phyloP scores from a whole-genome alignment of 2,797 vertebrate genomes.

The Chelonia mydas region DNA sequence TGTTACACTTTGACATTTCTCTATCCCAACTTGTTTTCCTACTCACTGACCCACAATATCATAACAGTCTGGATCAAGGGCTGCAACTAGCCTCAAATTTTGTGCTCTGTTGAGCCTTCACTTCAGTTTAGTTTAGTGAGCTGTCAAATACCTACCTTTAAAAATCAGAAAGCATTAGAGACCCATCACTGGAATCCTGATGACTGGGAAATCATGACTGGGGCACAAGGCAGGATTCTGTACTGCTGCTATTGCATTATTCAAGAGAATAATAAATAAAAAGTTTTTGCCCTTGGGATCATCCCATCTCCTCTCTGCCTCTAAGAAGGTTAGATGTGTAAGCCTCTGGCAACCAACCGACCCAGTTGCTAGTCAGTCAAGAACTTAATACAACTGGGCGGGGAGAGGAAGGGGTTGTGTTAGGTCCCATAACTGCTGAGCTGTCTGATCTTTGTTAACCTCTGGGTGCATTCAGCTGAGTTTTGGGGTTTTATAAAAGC shows the following conservation, averaged over 20 bases:
- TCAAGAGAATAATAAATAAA: not conserved
- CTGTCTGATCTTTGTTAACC: not conserved
- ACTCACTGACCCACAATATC: slow-evolving; percentile 63
- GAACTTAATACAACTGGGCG: not conserved
- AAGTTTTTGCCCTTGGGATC: not conserved
- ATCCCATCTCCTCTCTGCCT: accelerated
- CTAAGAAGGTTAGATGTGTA: not conserved
- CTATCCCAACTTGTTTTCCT: slow-evolving; percentile 59
- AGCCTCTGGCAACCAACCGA: not conserved
- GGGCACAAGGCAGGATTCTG: not conserved
- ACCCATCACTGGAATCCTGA: slow-evolving; percentile 25
- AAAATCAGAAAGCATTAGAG: not conserved
- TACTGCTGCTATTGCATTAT: slow-evolving; percentile 29
- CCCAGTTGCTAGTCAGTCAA: not conserved
- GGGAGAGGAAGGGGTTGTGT: not conserved
- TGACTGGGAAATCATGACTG: not conserved
- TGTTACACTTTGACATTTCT: slow-evolving; percentile 69
- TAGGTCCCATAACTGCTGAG: not conserved
- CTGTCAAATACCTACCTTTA: slow-evolving; percentile 41
- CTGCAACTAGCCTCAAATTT: slow-evolving; percentile 50
- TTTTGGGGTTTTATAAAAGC: not conserved
- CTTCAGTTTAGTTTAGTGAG: slow-evolving; percentile 59
- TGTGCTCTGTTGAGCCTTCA: slow-evolving; percentile 68
- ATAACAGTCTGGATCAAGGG: slow-evolving; percentile 60
- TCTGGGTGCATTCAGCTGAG: not conserved